Conservation (phyloP, 2,113 vertebrate species). For the Sciurus niger region DNA sequence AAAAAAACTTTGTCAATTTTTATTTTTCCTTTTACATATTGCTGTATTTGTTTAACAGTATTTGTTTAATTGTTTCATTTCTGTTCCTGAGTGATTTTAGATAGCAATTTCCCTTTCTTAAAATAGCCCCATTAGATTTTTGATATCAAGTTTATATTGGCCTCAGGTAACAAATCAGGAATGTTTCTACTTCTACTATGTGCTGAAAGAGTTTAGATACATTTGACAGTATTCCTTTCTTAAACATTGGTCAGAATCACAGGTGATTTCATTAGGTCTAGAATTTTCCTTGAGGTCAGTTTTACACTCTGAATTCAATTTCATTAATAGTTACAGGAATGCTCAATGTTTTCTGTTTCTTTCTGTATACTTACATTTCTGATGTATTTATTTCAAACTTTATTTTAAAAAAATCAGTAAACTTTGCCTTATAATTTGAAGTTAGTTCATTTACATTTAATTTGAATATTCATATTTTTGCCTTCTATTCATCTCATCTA, state of each 20-base stretch:
- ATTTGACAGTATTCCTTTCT: not conserved
- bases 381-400: not conserved
- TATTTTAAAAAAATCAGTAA: conserved; percentile 4
- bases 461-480: not conserved
- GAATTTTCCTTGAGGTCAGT: conserved; percentile 15
- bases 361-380: not conserved
- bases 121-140: not conserved
- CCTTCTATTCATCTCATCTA: not conserved
- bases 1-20: not conserved
- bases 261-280: not conserved
- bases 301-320: not conserved
- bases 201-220: not conserved
- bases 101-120: not conserved
- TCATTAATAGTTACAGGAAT: not conserved
- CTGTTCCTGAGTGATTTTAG: not conserved
- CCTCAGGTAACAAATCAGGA: not conserved
- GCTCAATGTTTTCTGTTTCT: not conserved
- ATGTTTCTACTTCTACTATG: not conserved
- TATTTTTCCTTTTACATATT: conserved; percentile 21
- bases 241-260: conserved; percentile 2
- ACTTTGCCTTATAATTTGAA: conserved; percentile 34
- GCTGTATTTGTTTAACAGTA: not conserved
- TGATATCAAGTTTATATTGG: not conserved
- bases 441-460: conserved; percentile 22
- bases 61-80: not conserved